A percentile compares a stretch with the other conserved stretches of the same genome.
Evolutionary conservation across 2,113 vertebrate species (phyloP).

Genomic region (Antechinus flavipes): DNA sequence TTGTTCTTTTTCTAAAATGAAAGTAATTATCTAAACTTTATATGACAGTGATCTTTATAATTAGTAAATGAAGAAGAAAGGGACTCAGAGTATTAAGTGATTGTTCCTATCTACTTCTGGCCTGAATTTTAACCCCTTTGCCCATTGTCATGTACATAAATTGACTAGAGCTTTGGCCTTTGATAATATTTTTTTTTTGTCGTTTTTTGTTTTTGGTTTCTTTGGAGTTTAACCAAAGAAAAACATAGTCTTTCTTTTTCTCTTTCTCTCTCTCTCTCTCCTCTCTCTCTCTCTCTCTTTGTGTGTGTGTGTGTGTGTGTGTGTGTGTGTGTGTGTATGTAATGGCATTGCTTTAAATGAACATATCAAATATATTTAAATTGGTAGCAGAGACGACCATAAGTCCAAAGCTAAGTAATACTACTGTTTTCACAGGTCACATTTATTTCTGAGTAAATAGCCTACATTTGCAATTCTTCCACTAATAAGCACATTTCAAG

Average conservation of each 20-base stretch:
- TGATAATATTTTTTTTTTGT: conserved; percentile 56
- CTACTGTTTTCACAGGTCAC: conserved; percentile 7
- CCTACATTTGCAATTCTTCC: conserved; percentile 44
- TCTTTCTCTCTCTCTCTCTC: no score
- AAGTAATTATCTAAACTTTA: conserved; percentile 59
- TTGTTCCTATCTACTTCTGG: not conserved
- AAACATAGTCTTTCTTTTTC: not conserved
- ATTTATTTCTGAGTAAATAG: conserved; percentile 55
- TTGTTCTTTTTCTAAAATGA: conserved; percentile 9
- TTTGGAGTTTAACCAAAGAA: conserved; percentile 65
- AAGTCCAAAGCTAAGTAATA: conserved; percentile 20
- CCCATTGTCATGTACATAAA: not conserved
- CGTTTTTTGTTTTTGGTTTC: conserved; percentile 46
- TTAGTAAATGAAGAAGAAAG: conserved; percentile 35
- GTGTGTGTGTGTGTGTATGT: no score
- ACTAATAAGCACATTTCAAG: conserved; percentile 34
- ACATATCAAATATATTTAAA: conserved; percentile 73
- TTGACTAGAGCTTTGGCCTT: conserved; percentile 35
- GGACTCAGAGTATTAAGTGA: conserved; percentile 54
- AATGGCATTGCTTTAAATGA: conserved; percentile 42
- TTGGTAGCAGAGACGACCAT: conserved; percentile 54
- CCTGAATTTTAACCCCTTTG: conserved; percentile 26
- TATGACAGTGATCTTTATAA: conserved; percentile 67
- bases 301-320: no score
- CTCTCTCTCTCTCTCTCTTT: no score